These are phyloP conservation scores for Trochalopteron elliotii DNA, from an alignment of 2,113 vertebrate genomes.

Conservation along the genomic window DNA sequence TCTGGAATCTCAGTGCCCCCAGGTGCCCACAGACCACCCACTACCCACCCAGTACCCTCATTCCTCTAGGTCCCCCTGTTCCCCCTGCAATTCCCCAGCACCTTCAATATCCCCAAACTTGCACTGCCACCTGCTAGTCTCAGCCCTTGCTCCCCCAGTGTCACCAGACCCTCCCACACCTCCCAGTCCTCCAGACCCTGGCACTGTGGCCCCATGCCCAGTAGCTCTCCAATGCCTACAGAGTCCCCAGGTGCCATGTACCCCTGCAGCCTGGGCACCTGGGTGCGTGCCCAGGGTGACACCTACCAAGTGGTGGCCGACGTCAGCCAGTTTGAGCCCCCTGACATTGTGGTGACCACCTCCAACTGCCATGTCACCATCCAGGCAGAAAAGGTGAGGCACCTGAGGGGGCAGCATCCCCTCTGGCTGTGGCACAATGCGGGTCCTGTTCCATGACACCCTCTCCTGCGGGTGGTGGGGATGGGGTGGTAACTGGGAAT, in stretches of 20 bases:
- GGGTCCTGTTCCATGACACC: not conserved
- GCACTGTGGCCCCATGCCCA: rapidly evolving
- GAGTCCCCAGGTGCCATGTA: conserved; percentile 30
- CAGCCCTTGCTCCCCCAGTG: too few relatives aligned
- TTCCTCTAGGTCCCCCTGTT: rapidly evolving
- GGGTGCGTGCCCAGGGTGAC: conserved; percentile 69
- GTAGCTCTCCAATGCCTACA: not conserved
- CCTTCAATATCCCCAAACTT: not conserved
- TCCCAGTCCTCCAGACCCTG: too few relatives aligned
- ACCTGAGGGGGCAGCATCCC: rapidly evolving
- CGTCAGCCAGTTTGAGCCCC: conserved; percentile 84
- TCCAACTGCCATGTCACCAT: conserved; percentile 80
- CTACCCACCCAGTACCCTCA: not conserved
- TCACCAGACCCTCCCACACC: not conserved
- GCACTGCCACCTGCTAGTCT: too few relatives aligned
- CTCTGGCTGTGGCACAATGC: rapidly evolving
- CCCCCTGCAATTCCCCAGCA: not conserved
- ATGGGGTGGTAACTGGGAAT: not conserved
- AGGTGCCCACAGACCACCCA: not conserved
- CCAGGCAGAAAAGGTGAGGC: conserved; percentile 83
- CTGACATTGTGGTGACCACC: conserved; percentile 83
- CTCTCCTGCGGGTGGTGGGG: rapidly evolving
- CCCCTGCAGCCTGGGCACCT: conserved; percentile 63
- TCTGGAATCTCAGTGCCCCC: not conserved
- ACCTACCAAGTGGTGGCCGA: conserved; percentile 79